These are phyloP conservation scores for Ellobium chinense DNA, from an alignment of 2,888 invertebrate species.

Conservation along the genomic window DNA sequence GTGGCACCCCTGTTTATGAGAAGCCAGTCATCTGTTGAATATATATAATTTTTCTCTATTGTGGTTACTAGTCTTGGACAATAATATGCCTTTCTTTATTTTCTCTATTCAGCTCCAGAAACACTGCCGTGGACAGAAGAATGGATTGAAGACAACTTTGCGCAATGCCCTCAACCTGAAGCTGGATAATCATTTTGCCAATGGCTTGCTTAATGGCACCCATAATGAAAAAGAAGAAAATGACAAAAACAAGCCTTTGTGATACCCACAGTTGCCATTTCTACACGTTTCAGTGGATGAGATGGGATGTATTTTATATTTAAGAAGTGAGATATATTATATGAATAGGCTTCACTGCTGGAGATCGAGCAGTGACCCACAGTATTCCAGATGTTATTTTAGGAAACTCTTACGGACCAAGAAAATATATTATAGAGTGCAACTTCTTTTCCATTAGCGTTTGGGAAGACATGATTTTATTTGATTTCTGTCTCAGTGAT, in stretches of 20 bases:
- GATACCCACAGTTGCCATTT: constrained; percentile 27
- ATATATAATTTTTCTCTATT: not conserved
- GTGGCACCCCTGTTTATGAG: no score
- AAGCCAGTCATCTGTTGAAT: no score
- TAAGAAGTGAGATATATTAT: not conserved
- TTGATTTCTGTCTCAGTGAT: constrained; percentile 28
- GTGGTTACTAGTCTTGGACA: no score
- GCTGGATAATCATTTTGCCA: constrained; percentile 35
- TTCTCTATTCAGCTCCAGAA: constrained; percentile 19
- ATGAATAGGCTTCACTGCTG: not conserved
- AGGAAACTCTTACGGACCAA: constrained; percentile 1
- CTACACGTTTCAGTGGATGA: constrained; percentile 13
- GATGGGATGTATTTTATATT: not conserved
- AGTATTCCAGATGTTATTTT: constrained; percentile 13
- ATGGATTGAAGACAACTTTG: constrained; percentile 25
- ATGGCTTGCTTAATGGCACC: constrained; percentile 34
- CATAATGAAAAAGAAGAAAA: constrained; percentile 3
- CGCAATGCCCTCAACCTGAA: constrained; percentile 34
- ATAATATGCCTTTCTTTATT: not conserved
- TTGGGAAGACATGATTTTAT: not conserved
- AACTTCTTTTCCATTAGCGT: not conserved
- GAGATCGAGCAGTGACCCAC: not conserved
- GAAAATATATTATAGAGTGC: not conserved
- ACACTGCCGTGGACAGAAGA: constrained; percentile 37
- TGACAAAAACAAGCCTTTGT: constrained; percentile 39